phyloP scores from a whole-genome alignment of 2,113 vertebrate species.

The Pungitius pungitius region DNA sequence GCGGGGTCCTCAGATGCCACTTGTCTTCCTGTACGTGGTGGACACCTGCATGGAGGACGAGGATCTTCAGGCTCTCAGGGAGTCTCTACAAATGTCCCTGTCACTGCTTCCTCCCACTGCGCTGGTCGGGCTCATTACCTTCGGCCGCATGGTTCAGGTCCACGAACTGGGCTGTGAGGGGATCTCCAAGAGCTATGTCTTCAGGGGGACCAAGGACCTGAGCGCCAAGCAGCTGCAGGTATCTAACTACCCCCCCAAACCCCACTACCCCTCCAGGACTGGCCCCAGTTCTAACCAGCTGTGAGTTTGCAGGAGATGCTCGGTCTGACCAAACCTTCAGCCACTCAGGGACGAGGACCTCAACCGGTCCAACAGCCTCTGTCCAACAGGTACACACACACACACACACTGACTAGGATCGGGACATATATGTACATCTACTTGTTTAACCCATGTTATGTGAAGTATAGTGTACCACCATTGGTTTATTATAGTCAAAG shows the following conservation, averaged over 20 bases:
- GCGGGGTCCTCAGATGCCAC: conserved; percentile 96
- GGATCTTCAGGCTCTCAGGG: conserved; percentile 95
- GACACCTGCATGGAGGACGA: conserved; percentile 99
- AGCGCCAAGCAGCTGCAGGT: conserved; percentile 98
- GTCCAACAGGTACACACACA: conserved; percentile 87
- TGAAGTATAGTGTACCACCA: no score
- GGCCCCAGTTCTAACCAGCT: not conserved
- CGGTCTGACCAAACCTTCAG: conserved; percentile 89
- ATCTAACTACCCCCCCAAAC: no score
- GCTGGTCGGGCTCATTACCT: conserved; percentile 96
- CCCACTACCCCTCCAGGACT: no score
- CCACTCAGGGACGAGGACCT: conserved; percentile 86
- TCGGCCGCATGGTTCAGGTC: conserved; percentile 98
- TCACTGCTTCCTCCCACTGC: conserved; percentile 94
- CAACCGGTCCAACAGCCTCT: conserved; percentile 88
- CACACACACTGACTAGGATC: not conserved
- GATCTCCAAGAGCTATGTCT: conserved; percentile 98
- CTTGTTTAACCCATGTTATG: no score
- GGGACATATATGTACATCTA: no score
- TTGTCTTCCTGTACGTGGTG: conserved; percentile 98
- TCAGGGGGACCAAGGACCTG: conserved; percentile 95
- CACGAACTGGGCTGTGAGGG: conserved; percentile 97
- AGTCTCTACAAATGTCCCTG: conserved; percentile 98
- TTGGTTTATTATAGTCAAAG: no score
- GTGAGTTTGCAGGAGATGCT: conserved; percentile 89